Conservation (phyloP, 2,888 invertebrate genomes). For the Ceraclea dissimilis region DNA sequence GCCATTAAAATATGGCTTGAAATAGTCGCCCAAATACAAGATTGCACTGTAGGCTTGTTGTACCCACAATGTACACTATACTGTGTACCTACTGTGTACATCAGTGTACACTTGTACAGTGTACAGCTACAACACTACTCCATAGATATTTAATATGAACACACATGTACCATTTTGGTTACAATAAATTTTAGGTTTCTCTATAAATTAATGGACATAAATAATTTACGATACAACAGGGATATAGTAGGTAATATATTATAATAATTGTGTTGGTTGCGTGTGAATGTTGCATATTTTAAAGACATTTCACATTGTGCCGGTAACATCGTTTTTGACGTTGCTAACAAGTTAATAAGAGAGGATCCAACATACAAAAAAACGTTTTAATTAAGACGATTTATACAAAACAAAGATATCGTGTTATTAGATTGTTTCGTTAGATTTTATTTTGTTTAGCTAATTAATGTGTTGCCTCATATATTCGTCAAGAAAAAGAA, state of each 20-base stretch:
- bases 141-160: too few species aligned
- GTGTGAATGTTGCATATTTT: background rate
- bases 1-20: too few species aligned
- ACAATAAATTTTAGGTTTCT: conserved; percentile 13
- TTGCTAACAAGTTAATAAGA: background rate
- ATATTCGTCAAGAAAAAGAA: too few species aligned
- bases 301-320: too few species aligned
- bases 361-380: background rate
- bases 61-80: too few species aligned
- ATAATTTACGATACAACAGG: background rate
- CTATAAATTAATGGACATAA: conserved; percentile 17
- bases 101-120: too few species aligned
- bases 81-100: too few species aligned
- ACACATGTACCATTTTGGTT: background rate
- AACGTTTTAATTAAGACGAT: background rate
- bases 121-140: too few species aligned
- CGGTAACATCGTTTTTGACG: background rate
- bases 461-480: too few species aligned
- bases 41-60: too few species aligned
- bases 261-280: conserved; percentile 1
- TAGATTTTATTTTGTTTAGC: too few species aligned
- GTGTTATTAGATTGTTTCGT: background rate
- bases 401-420: background rate
- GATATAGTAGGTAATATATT: background rate
- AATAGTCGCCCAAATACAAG: too few species aligned